Evolutionary conservation across 2,797 vertebrate genomes (phyloP).

Genomic region (Parambassis ranga): DNA sequence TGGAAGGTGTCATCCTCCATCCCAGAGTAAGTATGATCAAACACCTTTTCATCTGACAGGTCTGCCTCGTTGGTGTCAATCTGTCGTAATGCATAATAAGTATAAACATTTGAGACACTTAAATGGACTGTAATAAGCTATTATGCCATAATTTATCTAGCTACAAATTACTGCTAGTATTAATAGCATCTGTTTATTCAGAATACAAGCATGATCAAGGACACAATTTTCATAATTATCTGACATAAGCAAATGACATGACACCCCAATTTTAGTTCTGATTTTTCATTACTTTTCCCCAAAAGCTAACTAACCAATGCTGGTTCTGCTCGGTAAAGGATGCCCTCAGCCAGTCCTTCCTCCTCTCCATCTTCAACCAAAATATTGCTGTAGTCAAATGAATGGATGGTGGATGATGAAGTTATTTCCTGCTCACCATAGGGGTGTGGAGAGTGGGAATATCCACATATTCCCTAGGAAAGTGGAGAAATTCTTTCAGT

Average conservation of each 20-base stretch:
- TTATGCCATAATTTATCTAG: constrained; percentile 12
- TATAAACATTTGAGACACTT: constrained; percentile 8
- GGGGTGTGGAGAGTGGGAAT: constrained; percentile 87
- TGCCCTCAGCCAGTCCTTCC: constrained; percentile 84
- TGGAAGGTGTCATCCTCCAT: constrained; percentile 85
- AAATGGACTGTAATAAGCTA: neutral
- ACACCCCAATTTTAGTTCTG: constrained; percentile 8
- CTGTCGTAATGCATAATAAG: constrained; percentile 77
- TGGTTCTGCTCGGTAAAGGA: constrained; percentile 91
- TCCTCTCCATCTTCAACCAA: constrained; percentile 86
- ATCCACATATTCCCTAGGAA: constrained; percentile 71
- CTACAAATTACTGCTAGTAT: neutral
- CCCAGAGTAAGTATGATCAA: constrained; percentile 79
- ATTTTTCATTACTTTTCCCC: constrained; percentile 25
- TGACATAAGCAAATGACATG: constrained; percentile 14
- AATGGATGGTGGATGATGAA: constrained; percentile 87
- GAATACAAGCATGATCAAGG: neutral
- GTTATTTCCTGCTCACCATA: constrained; percentile 90
- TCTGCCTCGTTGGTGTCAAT: constrained; percentile 88
- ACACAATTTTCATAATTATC: neutral
- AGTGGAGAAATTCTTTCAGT: constrained; percentile 78
- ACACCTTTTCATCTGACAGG: constrained; percentile 80
- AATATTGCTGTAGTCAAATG: constrained; percentile 85
- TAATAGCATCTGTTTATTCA: neutral
- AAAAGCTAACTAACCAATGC: constrained; percentile 87